Base-by-base conservation (phyloP, 2,113 vertebrate species). In the Neodon shergylaensis region DNA sequence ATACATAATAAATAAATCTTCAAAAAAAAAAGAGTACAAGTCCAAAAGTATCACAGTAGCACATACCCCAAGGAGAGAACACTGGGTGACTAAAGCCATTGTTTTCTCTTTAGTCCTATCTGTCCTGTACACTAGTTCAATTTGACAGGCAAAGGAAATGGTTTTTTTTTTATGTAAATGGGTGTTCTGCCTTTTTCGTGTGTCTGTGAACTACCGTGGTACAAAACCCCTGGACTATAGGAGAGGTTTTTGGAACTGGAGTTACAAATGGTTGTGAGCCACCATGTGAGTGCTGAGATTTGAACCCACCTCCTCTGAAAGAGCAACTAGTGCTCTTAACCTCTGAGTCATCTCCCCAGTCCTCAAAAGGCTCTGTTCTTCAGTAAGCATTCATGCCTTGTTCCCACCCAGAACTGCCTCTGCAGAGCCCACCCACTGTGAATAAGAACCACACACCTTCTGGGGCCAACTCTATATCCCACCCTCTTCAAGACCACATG, bases 131-230 rank as follows among this genome's bases (percentile, higher is more conserved):
- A 49, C 2, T 66, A 72, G 52, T 58, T 89, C 14, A 36, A 66
- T 87, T 39, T 68, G 63, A 74, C 44, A 92, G 68, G 58, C 44
- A 63, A 92, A 95, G 70, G 28, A 94, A 77, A 42, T 82, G 5
- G 7, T 5, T 83, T 24, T 83, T 83, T 9, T 63, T 83, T 42
- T 42, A 83, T 63, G 54, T 61, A 58, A n/a, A 83, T 13, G 22
- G 24, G 11, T 61, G 19, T 73, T 21, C 22, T 39, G 70, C 70
- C 70, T 39, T 73, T 73, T 73, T 73, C 7, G 4, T 73, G 36
- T 72, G 54, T 82, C 52, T 82, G n/a, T 82, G 54, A 82, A 82
- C 22, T 28, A 61, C 22, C 22, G 26, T 13, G 36, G 36, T 63
- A 28, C 54, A 83, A n/a, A 28, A 3, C 4, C 24, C 22, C 17